Base-by-base conservation (phyloP, 2,888 invertebrate genomes). In the Galeruca laticollis region DNA sequence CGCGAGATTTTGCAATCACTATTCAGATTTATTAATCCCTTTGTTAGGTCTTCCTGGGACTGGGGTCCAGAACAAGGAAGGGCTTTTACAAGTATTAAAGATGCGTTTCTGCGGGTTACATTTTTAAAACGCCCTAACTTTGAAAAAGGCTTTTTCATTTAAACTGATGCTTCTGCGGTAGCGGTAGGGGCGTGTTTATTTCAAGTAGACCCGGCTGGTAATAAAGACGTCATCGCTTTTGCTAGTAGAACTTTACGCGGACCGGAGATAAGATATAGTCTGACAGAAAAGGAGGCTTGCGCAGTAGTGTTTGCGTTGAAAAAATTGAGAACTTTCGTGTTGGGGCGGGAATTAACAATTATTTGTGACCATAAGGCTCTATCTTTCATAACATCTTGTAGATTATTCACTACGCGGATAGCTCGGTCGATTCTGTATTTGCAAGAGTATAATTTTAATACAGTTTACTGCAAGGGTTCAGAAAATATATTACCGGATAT, bases 341-440 rank as follows among this genome's bases (percentile, higher is more conserved):
- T 76, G 8, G 77, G 76, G 0, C 61, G 37, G 2, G 5, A 52
- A 8, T 71, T 82, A 13, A 65, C 74, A 0, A 70, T 81, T 1
- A 62, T 75, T 18, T 80, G 77, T 0, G 82, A 82, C 62, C 79
- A 81, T 69, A 72, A 76, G 18, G 72, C 75, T 0, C 62, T 81
- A 0, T 75, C 72, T 0, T 82, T 79, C 62, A 47, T 82, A 6
- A 71, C 71, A n/a, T 72, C 67, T 0, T 81, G 82, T 37, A 64
- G 75, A 8, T 69, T 79, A 35, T 70, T 75, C 4, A 75, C 68
- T 18, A 67, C 75, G 0, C 68, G 80, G 1, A 47, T 82, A 1
- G 73, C 72, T 3, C 60, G 78, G 0, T 82, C 81, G 80, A 69
- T 73, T 15, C 31, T 78, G 0, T 69, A 69, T 11, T 52, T 81